Conservation (phyloP, 2,113 vertebrate genomes). For the Fulmarus glacialis region DNA sequence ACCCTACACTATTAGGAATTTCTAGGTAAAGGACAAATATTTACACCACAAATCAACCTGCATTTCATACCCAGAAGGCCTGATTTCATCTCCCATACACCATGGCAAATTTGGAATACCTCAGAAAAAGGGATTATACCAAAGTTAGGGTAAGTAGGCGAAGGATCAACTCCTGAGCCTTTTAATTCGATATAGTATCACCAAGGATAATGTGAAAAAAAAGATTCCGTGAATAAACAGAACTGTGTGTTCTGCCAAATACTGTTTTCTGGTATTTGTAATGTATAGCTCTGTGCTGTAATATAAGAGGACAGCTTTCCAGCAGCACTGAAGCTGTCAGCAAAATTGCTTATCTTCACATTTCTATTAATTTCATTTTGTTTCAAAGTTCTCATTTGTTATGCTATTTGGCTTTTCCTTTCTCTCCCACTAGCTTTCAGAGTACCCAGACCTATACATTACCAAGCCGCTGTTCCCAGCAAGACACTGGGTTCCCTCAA, state of each 20-base stretch:
- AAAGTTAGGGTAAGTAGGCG: background rate
- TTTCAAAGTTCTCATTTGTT: background rate
- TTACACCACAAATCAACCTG: background rate
- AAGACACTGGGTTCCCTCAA: background rate
- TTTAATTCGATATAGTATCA: background rate
- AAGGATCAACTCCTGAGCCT: background rate
- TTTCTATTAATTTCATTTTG: background rate
- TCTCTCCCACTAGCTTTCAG: background rate
- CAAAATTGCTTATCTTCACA: background rate
- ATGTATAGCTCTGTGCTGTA: background rate
- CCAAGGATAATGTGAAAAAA: background rate
- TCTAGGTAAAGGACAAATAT: background rate
- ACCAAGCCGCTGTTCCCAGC: background rate
- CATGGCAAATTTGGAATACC: background rate
- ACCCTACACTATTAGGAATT: background rate
- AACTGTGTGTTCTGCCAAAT: background rate
- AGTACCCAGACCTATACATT: background rate
- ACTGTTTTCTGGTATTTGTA: background rate
- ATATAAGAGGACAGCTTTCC: background rate
- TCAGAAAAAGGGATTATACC: background rate
- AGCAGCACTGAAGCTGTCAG: background rate
- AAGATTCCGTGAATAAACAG: background rate
- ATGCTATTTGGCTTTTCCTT: background rate
- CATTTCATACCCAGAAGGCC: background rate
- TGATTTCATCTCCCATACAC: background rate